Conservation (phyloP, 2,113 vertebrate genomes). For the Terrapene triunguis region DNA sequence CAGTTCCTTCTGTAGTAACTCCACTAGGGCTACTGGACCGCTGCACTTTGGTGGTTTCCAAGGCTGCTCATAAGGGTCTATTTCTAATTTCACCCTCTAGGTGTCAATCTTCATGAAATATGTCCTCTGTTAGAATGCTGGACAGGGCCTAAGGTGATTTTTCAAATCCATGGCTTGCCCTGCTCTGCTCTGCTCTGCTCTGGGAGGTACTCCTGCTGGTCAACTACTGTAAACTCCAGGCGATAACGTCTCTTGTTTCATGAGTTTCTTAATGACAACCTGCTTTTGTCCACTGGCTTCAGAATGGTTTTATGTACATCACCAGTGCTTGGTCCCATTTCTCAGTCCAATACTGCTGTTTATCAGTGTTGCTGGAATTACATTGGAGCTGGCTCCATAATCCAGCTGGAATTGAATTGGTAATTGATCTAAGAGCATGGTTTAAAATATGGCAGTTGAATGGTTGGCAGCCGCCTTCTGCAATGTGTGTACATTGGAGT, state of each 20-base stretch:
- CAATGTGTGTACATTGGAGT: background rate
- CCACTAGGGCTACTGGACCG: background rate
- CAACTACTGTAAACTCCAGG: background rate
- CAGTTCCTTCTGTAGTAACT: background rate
- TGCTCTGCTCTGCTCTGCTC: background rate
- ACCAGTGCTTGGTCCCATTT: background rate
- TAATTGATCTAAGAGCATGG: background rate
- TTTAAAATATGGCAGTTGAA: background rate
- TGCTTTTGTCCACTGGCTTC: fast-evolving
- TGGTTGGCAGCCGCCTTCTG: background rate
- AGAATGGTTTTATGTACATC: background rate
- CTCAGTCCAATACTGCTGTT: background rate
- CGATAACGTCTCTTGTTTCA: background rate
- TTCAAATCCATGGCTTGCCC: background rate
- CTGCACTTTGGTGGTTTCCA: background rate
- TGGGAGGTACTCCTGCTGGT: background rate
- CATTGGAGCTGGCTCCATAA: background rate
- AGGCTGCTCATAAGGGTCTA: background rate
- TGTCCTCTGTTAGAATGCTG: background rate
- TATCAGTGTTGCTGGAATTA: background rate
- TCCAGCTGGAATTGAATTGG: background rate
- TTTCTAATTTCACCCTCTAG: background rate
- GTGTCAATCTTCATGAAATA: background rate
- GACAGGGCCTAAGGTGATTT: background rate
- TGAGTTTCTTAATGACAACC: background rate